These are phyloP conservation scores for Valencia hispanica DNA, from an alignment of 2,797 vertebrate species.

Conservation along the genomic window DNA sequence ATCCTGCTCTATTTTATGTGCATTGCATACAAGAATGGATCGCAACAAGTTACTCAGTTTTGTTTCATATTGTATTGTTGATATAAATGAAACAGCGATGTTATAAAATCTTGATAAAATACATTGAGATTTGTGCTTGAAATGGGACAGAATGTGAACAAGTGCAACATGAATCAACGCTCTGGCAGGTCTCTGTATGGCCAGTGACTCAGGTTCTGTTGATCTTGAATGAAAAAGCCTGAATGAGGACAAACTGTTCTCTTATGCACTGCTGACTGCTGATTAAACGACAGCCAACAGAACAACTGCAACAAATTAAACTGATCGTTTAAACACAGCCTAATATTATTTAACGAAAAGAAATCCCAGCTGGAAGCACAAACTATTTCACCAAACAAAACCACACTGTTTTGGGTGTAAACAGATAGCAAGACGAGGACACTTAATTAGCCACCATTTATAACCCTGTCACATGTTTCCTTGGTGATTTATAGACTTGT, in stretches of 20 bases:
- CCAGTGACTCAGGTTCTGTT: not conserved
- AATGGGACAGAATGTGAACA: not conserved
- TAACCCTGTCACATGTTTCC: not conserved
- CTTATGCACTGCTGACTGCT: not conserved
- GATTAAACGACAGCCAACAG: constrained; percentile 1
- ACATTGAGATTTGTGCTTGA: not conserved
- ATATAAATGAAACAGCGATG: not conserved
- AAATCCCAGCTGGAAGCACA: not conserved
- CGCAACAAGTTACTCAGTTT: too few species aligned
- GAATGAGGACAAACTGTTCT: constrained; percentile 17
- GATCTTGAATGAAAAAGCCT: constrained; percentile 8
- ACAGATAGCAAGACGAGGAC: constrained; percentile 8
- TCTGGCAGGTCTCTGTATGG: not conserved
- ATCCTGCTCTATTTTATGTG: not conserved
- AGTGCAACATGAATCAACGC: not conserved
- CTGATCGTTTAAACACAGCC: not conserved
- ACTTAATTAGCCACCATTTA: not conserved
- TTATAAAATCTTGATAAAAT: not conserved
- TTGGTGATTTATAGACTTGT: constrained; percentile 20
- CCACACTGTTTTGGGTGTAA: constrained; percentile 1
- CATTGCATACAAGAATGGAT: not conserved
- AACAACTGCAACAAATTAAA: constrained; percentile 1
- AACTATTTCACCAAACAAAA: constrained; percentile 9
- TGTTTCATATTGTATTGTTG: not conserved
- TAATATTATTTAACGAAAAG: constrained; percentile 8